Base-by-base conservation (phyloP, 2,888 invertebrate species). In the Rugalucina vietnamica region DNA sequence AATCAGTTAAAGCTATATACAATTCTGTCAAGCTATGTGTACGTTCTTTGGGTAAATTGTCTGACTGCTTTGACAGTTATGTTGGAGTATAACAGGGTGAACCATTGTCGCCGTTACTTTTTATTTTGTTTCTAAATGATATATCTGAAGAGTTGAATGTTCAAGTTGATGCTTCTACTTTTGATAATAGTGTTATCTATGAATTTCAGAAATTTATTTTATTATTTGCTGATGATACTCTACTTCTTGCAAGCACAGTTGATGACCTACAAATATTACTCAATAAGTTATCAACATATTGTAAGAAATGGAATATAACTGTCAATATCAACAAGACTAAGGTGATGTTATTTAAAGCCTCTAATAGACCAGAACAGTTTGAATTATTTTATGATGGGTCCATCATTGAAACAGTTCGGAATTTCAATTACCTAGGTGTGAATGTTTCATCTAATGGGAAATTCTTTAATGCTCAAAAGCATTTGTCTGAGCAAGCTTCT, bases 11-110 rank as follows among this genome's bases (percentile, higher is more conserved):
- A 73, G 36, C 39, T n/a, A 70, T 77, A 8, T 77, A 82, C 54
- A 29, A 57, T 21, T 54, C 71, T 29, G 78, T 78, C 1, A 60
- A 27, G 18, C 27, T 60, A 18, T 60, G 60, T 21, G 60, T 60
- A 10, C 60, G 60, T 4, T 60, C 24, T 60, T 27, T 60, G 3
- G 60, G 60, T 10, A 60, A 60, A 27, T 27, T 60, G 24, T 60
- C 60, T 3, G 60, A 60, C 18, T 65, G 43, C 50, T 80, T 80
- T 32, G 29, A 80, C n/a, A 80, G 69, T 37, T 50, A 27, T 50
- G 69, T 80, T 4, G 75, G 75, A 2, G 80, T 80, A 5, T 71
- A 80, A 29, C 75, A 69, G 49, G 54, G 75, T 10, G 80, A 80
- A 27, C 76, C 80, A 0, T 21, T 80, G n/a, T 76, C 74, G 29